phyloP scores from a whole-genome alignment of 2,797 vertebrate genomes.

The Meriones psammophilus region DNA sequence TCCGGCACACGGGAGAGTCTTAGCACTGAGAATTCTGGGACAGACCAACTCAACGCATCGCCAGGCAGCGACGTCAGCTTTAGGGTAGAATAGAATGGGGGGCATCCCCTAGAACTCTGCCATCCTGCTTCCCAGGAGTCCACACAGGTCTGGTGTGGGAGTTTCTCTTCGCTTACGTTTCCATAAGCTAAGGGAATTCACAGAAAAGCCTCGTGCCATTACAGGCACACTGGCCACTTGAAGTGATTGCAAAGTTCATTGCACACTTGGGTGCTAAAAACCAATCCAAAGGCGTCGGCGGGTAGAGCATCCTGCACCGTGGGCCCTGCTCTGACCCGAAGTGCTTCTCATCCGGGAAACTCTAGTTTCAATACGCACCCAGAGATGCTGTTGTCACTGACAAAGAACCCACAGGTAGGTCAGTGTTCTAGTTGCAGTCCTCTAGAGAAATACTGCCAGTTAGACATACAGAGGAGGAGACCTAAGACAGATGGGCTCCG shows the following conservation, averaged over 20 bases:
- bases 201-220: neutral
- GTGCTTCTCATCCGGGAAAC: neutral
- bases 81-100: too few species aligned
- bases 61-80: neutral
- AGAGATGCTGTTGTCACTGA: neutral
- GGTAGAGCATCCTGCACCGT: neutral
- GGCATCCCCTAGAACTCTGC: rapidly evolving
- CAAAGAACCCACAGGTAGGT: neutral
- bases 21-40: neutral
- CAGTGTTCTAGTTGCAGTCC: neutral
- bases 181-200: neutral
- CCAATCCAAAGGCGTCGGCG: neutral
- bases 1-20: neutral
- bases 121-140: rapidly evolving
- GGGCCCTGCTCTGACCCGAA: neutral
- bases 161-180: neutral
- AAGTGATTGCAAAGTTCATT: neutral
- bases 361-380: neutral
- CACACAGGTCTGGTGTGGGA: neutral
- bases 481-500: neutral
- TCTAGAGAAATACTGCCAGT: neutral
- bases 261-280: neutral
- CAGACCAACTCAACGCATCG: neutral
- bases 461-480: neutral
- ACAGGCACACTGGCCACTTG: neutral